Evolutionary conservation across 2,113 vertebrate genomes (phyloP).

Genomic region (Forbesichthys agassizii): DNA sequence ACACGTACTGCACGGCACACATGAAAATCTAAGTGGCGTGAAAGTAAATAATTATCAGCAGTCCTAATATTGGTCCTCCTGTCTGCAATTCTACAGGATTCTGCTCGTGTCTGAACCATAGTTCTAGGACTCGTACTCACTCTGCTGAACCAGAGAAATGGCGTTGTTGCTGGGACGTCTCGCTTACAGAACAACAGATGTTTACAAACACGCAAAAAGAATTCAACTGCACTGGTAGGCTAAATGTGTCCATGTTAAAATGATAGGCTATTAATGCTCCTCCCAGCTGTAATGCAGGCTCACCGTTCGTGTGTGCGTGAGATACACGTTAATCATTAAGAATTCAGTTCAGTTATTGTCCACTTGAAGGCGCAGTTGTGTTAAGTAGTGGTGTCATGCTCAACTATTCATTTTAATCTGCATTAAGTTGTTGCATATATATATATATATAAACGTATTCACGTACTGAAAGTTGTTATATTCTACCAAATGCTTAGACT

Average conservation of each 20-base stretch:
- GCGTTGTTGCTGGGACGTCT: constrained; percentile 20
- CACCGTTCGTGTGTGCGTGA: neutral
- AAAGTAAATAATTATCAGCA: neutral
- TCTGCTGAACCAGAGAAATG: constrained; percentile 26
- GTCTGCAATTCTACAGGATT: neutral
- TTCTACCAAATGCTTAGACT: too few relatives aligned
- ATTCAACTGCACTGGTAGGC: constrained; percentile 40
- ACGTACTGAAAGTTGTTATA: too few relatives aligned
- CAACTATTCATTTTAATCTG: neutral
- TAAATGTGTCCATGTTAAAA: neutral
- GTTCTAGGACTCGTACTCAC: too few relatives aligned
- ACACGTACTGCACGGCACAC: neutral
- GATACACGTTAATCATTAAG: neutral
- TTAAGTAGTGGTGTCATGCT: neutral
- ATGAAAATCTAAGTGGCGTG: neutral
- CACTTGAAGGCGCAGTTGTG: constrained; percentile 45
- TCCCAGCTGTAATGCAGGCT: neutral
- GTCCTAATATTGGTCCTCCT: neutral
- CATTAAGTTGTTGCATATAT: too few relatives aligned
- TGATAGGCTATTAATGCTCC: too few relatives aligned
- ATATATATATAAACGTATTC: too few relatives aligned
- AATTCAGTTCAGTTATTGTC: neutral
- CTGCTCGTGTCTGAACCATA: neutral
- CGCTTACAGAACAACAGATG: neutral
- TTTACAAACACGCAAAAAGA: neutral